A percentile compares a stretch with the other conserved stretches of the same genome.
These are phyloP conservation scores for Oreochromis aureus DNA, from an alignment of 2,113 vertebrate species.

Conservation along the genomic window DNA sequence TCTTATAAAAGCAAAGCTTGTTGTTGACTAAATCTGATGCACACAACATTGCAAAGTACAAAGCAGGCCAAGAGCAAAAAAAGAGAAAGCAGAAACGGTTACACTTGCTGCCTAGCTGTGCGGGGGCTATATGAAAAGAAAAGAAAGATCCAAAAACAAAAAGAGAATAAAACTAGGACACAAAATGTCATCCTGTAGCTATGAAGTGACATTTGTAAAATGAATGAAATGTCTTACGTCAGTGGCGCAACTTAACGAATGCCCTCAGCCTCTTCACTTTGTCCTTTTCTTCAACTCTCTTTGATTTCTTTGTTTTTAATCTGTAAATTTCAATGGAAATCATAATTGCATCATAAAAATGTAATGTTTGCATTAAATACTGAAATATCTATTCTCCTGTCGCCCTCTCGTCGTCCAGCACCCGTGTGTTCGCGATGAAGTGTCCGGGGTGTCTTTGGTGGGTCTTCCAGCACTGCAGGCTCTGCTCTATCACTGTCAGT, in stretches of 20 bases:
- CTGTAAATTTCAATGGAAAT: not conserved
- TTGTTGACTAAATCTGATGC: not conserved
- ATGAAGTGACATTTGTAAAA: not conserved
- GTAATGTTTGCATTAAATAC: not conserved
- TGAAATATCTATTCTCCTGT: not conserved
- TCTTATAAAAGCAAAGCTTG: not conserved
- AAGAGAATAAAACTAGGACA: not conserved
- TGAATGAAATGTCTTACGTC: not conserved
- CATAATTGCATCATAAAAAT: not conserved
- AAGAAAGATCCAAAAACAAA: not conserved
- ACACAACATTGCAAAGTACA: not conserved
- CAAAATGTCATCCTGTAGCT: not conserved
- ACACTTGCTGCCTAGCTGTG: not conserved
- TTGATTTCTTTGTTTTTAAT: not conserved
- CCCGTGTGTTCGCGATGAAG: conserved; percentile 89
- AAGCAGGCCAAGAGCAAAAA: not conserved
- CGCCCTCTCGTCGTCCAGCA: conserved; percentile 69
- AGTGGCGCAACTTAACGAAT: not conserved
- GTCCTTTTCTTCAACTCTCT: not conserved
- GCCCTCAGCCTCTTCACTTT: not conserved
- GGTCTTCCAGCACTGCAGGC: conserved; percentile 87
- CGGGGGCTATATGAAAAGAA: not conserved
- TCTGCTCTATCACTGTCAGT: conserved; percentile 85
- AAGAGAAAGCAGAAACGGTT: not conserved
- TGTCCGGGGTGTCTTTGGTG: conserved; percentile 80